Conservation (phyloP, 1,140 invertebrate genomes). For the Drosophila arawakana region DNA sequence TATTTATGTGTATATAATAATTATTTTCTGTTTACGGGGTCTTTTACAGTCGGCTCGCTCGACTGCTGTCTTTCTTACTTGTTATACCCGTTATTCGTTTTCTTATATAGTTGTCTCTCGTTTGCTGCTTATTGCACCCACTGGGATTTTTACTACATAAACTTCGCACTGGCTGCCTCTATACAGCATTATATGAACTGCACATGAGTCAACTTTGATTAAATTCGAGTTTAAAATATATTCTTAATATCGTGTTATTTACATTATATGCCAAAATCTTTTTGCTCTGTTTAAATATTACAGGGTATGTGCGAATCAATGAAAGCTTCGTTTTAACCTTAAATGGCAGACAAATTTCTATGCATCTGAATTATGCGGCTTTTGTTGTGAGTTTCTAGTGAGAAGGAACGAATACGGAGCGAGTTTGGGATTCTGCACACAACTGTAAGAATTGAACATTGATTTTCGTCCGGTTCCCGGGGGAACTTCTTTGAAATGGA, state of each 20-base stretch:
- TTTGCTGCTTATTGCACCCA: slow-evolving; percentile 60
- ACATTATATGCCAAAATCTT: not conserved
- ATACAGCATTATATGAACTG: not conserved
- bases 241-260: no score
- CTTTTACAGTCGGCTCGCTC: no score
- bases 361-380: slow-evolving; percentile 64
- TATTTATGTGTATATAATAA: no score
- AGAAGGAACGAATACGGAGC: not conserved
- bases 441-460: slow-evolving; percentile 38
- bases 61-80: no score
- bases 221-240: not conserved
- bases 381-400: slow-evolving; percentile 34
- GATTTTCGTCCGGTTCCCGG: slow-evolving; percentile 20
- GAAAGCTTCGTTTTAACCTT: slow-evolving; percentile 28
- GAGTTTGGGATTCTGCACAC: slow-evolving; percentile 17
- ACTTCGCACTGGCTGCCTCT: slow-evolving; percentile 7
- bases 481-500: slow-evolving; percentile 16
- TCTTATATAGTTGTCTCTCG: not conserved
- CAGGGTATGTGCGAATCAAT: not conserved
- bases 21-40: no score
- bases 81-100: no score
- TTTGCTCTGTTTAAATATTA: not conserved
- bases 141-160: slow-evolving; percentile 51
- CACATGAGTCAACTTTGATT: not conserved
- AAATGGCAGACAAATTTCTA: slow-evolving; percentile 70